Base-by-base conservation (phyloP, 2,113 vertebrate genomes). In the Chascanopsetta lugubris region DNA sequence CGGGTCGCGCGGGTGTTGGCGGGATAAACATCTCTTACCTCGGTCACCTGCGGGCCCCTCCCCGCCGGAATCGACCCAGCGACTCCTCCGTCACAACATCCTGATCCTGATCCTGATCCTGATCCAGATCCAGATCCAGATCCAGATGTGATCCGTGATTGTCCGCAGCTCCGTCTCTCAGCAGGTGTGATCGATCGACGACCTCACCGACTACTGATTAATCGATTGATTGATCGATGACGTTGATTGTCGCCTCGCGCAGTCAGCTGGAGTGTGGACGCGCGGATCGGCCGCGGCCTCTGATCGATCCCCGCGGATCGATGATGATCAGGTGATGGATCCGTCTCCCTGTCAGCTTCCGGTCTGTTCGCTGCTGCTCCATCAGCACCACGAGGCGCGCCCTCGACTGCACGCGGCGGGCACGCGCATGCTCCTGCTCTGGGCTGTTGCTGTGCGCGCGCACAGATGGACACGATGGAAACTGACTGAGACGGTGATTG, bases 371-470 rank as follows among this genome's bases (percentile, higher is more conserved):
- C 42, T 15, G 40, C 21, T 22, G 61, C 72, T 59, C 66, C 72
- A 84, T 79, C 84, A 66, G 80, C 63, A 77, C 47, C 64, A 30
- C 43, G 17, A 63, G 12, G 82, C 79, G 76, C 79, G 85, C 58
- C 55, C 82, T 40, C 60, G 5, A 11, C 50, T 26, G 13, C 55
- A 38, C 36, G 18, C 27, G 10, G 25, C 72, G 69, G 55, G 1
- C 26, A 20, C 75, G 61, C 70, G 60, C 67, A 30, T 21, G 22
- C 9, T 5, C 22, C 27, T 32, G n/a, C 43, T 18, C 4, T 3
- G 6, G 30, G 6, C 22, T 18, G 22, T 12, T 22, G 6, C 22
- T 18, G 22, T 12, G 68, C 22, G 27, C 32, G 42, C 61, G 0
- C 40, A 43, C 38, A 17, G 13, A 9, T n/a, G 24, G 6, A 8